Evolutionary conservation across 2,113 vertebrate species (phyloP), one percentile per base, ranked within the genome.

Genomic region (Colistium nudipinnis): DNA sequence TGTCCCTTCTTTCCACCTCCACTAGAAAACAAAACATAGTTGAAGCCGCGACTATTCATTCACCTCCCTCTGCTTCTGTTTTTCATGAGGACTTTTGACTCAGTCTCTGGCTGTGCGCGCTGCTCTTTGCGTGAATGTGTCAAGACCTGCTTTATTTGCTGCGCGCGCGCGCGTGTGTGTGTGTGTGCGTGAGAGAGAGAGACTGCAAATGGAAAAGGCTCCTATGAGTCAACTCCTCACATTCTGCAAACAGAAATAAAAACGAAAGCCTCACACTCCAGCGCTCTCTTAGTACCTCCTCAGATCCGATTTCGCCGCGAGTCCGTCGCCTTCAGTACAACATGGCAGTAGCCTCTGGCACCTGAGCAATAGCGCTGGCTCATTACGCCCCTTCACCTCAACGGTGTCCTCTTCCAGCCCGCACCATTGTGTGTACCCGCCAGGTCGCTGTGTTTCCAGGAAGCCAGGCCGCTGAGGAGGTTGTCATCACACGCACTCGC

Each of bases 1-100:
- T 86, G 88, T 78, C 85, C 74, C 78, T 74, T 80, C 48, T 84
- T 84, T 91, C 82, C 85, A 81, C 78, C 76, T 85, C 53, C 31
- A 10, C 72, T 64, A 54, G 56, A 86, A 92, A 90, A 92, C 82
- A 92, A 92, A 90, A 90, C 83, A 81, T 41, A 41, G 84, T 74
- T 73, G 68, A 87, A 90, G 77, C 78, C 31, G 4, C 39, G 24
- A 84, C 87, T 84, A 87, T 90, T 87, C 82, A 88, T 80, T 76
- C 80, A 74, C 47, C 80, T 87, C 82, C 70, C 74, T 84, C 72
- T 61, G 71, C 68, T 75, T 70, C 82, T 85, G 82, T 78, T 90
- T 86, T 79, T 78, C 84, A 80, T 86, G 78, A 83, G 82, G 80
- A 88, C 87, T 84, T 87, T 83, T 86, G 63, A 72, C 63, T 75